Percentiles rank a stretch among this genome's conserved stretches.
These are phyloP conservation scores for Umimayanthus chanpuru DNA, from an alignment of 92 coral and sea anemone genomes.

Conservation along the genomic window DNA sequence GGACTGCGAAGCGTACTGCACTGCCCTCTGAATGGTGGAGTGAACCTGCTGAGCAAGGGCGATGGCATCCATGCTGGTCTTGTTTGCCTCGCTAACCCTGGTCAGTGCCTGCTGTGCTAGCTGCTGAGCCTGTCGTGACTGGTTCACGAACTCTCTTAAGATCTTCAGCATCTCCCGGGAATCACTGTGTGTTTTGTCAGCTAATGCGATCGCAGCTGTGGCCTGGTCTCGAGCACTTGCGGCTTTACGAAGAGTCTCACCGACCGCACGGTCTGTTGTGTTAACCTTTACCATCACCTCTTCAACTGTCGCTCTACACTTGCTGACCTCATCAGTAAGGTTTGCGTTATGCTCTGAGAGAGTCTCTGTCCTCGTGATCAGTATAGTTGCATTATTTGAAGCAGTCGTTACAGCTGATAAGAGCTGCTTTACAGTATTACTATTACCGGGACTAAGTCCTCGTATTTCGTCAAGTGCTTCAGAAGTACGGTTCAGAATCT, in stretches of 20 bases:
- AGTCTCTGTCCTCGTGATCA: constrained; percentile 41
- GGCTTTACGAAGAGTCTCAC: constrained; percentile 69
- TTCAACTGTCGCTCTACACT: constrained; percentile 47
- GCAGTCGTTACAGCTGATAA: constrained; percentile 49
- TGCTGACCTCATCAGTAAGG: constrained; percentile 49
- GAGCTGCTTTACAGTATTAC: constrained; percentile 46
- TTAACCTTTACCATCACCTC: constrained; percentile 50
- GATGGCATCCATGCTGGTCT: constrained; percentile 74
- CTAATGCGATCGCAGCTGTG: constrained; percentile 68
- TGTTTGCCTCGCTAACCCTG: constrained; percentile 63
- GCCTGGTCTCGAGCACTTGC: constrained; percentile 64
- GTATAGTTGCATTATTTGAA: constrained; percentile 45
- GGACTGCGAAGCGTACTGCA: constrained; percentile 57
- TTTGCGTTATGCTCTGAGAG: constrained; percentile 48
- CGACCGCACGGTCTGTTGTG: constrained; percentile 40
- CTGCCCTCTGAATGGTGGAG: constrained; percentile 72
- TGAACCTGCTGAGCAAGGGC: constrained; percentile 66
- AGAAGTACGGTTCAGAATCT: constrained; percentile 56
- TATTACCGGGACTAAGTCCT: constrained; percentile 58
- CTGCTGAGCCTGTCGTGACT: constrained; percentile 68
- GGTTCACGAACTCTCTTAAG: constrained; percentile 64
- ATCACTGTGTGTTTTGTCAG: constrained; percentile 73
- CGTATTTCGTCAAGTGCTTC: constrained; percentile 41
- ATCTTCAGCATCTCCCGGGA: constrained; percentile 74
- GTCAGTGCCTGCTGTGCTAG: constrained; percentile 74